phyloP scores from a whole-genome alignment of 2,888 invertebrate genomes.

The Heliconius hortense region DNA sequence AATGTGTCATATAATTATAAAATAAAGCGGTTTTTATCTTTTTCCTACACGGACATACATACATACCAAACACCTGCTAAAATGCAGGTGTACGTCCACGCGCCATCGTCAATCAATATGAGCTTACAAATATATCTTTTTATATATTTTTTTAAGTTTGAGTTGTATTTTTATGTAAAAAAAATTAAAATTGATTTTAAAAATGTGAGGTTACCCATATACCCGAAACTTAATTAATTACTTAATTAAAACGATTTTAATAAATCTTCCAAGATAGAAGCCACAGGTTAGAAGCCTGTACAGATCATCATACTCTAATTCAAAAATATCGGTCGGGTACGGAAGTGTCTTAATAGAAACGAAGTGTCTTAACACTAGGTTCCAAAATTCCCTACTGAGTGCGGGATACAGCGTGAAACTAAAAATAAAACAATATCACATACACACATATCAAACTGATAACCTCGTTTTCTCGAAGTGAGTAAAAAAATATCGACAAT shows the following conservation, averaged over 20 bases:
- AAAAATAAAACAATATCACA: neutral
- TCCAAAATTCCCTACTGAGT: too few species aligned
- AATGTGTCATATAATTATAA: conserved; percentile 25
- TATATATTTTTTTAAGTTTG: neutral
- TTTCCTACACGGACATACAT: neutral
- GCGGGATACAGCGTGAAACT: too few species aligned
- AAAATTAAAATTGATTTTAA: too few species aligned
- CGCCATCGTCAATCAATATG: conserved; percentile 16
- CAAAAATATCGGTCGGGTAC: too few species aligned
- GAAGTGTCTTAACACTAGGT: too few species aligned
- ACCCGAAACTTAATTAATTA: too few species aligned
- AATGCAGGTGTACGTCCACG: conserved; percentile 14
- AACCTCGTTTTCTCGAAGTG: neutral
- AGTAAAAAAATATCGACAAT: neutral
- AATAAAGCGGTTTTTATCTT: conserved; percentile 20
- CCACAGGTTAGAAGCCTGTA: too few species aligned
- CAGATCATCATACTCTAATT: too few species aligned
- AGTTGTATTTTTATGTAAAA: neutral
- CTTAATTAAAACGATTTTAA: too few species aligned
- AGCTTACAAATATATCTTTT: neutral
- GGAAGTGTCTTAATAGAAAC: too few species aligned
- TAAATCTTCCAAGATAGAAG: too few species aligned
- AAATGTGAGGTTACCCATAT: too few species aligned
- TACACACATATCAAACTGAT: neutral
- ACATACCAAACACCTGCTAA: conserved; percentile 13